phyloP scores from a whole-genome alignment of 2,113 vertebrate species.

The Casuarius casuarius region DNA sequence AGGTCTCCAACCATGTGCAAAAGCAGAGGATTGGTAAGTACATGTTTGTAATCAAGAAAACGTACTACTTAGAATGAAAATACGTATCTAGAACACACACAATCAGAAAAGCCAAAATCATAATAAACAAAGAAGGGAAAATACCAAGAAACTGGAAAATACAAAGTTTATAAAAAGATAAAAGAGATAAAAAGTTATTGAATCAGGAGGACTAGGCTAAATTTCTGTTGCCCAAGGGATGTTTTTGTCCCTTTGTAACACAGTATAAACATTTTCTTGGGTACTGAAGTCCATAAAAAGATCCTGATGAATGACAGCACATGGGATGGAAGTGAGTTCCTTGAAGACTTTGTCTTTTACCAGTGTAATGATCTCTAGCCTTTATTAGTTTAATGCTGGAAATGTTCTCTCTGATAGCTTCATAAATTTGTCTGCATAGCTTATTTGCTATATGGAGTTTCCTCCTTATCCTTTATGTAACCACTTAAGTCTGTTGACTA shows the following conservation, averaged over 20 bases:
- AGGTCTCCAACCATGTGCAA: background rate
- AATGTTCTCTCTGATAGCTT: background rate
- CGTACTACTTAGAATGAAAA: background rate
- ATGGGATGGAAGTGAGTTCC: background rate
- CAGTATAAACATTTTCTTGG: background rate
- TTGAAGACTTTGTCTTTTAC: background rate
- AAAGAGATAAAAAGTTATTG: background rate
- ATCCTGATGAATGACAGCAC: background rate
- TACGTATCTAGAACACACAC: too few species aligned
- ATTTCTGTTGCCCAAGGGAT: background rate
- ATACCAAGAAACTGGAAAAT: background rate
- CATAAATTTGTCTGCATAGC: background rate
- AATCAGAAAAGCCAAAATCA: background rate
- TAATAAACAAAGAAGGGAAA: background rate
- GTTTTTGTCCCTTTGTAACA: background rate
- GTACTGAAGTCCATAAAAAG: background rate
- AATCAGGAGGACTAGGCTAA: background rate
- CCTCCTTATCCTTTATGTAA: background rate
- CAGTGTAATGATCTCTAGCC: background rate
- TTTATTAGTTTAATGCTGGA: background rate
- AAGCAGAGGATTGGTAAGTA: background rate
- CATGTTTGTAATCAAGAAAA: background rate
- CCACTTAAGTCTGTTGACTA: background rate
- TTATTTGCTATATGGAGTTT: background rate
- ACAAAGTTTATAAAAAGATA: background rate